A percentile compares a stretch with the other conserved stretches of the same genome.
Evolutionary conservation across 1,140 invertebrate species (phyloP).

Genomic region (Argopecten irradians): DNA sequence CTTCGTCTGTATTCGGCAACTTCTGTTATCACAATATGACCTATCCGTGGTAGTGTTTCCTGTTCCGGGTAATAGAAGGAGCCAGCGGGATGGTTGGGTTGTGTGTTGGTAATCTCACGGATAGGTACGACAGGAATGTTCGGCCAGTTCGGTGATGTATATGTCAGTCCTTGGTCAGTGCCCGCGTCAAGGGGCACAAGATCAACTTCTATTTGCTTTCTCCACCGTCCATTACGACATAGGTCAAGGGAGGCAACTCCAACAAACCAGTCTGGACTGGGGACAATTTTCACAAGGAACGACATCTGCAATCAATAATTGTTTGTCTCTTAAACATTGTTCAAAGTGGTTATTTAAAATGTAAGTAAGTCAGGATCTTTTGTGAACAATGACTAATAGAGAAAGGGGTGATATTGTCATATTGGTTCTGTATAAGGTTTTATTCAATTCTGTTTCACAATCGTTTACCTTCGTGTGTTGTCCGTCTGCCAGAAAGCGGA

Average conservation of each 20-base stretch:
- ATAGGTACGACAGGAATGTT: conserved; percentile 58
- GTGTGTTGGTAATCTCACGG: conserved; percentile 55
- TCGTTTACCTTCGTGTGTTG: conserved; percentile 88
- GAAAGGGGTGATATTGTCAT: too few species aligned
- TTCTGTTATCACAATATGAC: conserved; percentile 52
- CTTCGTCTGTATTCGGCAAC: conserved; percentile 49
- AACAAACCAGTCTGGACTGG: conserved; percentile 73
- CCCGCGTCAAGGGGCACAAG: conserved; percentile 66
- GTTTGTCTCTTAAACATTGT: not conserved
- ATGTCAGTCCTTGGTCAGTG: conserved; percentile 67
- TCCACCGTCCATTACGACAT: conserved; percentile 63
- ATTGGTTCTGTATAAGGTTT: too few species aligned
- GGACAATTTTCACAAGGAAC: conserved; percentile 66
- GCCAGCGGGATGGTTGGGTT: conserved; percentile 64
- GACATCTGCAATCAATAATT: conserved; percentile 56
- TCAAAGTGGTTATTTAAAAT: not conserved
- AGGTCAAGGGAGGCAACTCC: conserved; percentile 64
- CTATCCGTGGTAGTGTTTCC: conserved; percentile 58
- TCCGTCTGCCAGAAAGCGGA: conserved; percentile 92
- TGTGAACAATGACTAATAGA: too few species aligned
- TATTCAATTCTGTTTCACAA: too few species aligned
- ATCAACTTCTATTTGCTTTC: conserved; percentile 51
- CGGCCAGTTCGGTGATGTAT: conserved; percentile 70
- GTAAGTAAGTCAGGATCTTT: too few species aligned
- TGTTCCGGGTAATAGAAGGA: conserved; percentile 65